Evolutionary conservation across 92 coral and sea anemone species (phyloP).

Genomic region (Epizoanthus rinbou): DNA sequence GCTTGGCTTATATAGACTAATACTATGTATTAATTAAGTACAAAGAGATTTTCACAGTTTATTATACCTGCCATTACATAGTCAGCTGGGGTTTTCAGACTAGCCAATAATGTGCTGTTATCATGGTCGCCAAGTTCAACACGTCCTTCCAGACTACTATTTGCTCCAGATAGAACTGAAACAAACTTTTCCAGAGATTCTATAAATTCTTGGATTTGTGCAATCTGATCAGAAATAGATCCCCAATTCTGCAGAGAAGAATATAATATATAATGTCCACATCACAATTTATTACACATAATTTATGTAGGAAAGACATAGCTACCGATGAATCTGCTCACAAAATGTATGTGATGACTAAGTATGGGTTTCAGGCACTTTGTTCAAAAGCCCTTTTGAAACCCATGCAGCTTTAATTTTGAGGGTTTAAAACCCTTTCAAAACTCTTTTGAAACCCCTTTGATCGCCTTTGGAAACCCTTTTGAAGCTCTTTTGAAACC

Average conservation of each 20-base stretch:
- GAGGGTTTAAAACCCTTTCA: too few species aligned
- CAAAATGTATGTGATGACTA: too few species aligned
- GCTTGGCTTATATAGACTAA: too few species aligned
- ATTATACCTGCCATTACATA: constrained; percentile 94
- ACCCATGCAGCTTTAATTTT: too few species aligned
- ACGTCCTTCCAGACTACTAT: constrained; percentile 79
- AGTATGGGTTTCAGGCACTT: too few species aligned
- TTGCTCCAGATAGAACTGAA: constrained; percentile 90
- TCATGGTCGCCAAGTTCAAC: constrained; percentile 94
- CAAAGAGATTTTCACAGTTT: background rate
- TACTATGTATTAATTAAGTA: too few species aligned
- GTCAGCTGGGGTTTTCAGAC: constrained; percentile 88
- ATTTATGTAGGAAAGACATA: background rate
- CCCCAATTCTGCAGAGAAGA: constrained; percentile 84
- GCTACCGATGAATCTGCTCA: background rate
- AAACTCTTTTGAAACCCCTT: too few species aligned
- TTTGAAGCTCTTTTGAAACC: too few species aligned
- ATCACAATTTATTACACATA: background rate
- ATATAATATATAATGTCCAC: too few species aligned
- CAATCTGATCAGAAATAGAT: constrained; percentile 79
- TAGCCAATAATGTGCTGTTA: constrained; percentile 70
- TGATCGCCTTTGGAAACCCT: too few species aligned
- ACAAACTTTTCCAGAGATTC: constrained; percentile 94
- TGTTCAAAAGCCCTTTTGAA: too few species aligned
- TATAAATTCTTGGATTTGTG: constrained; percentile 92